Conservation (phyloP, 2,797 vertebrate genomes). For the Simalia tracyae region DNA sequence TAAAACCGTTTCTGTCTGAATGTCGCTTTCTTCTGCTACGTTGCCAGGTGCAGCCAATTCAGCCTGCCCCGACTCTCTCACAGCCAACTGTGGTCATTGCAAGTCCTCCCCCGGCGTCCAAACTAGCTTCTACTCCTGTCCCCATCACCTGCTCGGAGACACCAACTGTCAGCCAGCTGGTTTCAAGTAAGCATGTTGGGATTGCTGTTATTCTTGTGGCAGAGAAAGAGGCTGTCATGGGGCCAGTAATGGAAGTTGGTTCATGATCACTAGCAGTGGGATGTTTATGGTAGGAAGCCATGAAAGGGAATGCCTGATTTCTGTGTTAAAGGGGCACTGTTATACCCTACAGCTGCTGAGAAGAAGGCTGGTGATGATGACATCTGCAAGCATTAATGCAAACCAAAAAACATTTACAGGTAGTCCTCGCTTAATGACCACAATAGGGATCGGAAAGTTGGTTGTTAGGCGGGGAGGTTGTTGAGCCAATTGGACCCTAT, state of each 20-base stretch:
- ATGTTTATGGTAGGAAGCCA: not conserved
- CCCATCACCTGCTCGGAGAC: slow-evolving; percentile 86
- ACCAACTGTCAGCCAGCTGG: slow-evolving; percentile 91
- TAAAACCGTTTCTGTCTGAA: not conserved
- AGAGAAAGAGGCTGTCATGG: not conserved
- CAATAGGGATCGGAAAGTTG: no score
- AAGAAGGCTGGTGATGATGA: not conserved
- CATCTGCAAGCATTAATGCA: not conserved
- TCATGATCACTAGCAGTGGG: not conserved
- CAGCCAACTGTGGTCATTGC: slow-evolving; percentile 84
- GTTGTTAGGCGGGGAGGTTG: no score
- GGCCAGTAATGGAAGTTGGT: not conserved
- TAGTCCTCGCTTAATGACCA: no score
- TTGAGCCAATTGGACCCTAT: no score
- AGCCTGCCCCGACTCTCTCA: slow-evolving; percentile 64
- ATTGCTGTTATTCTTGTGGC: not conserved
- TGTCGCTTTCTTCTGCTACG: not conserved
- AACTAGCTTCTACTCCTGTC: slow-evolving; percentile 70
- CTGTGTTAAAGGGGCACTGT: not conserved
- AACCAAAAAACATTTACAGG: not conserved
- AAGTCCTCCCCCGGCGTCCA: slow-evolving; percentile 67
- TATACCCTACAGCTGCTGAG: not conserved
- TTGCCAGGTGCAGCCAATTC: slow-evolving; percentile 75
- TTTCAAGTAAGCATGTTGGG: slow-evolving; percentile 83
- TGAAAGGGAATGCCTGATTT: not conserved